These are phyloP conservation scores for Colius striatus DNA, from an alignment of 2,113 vertebrate genomes.

Conservation along the genomic window DNA sequence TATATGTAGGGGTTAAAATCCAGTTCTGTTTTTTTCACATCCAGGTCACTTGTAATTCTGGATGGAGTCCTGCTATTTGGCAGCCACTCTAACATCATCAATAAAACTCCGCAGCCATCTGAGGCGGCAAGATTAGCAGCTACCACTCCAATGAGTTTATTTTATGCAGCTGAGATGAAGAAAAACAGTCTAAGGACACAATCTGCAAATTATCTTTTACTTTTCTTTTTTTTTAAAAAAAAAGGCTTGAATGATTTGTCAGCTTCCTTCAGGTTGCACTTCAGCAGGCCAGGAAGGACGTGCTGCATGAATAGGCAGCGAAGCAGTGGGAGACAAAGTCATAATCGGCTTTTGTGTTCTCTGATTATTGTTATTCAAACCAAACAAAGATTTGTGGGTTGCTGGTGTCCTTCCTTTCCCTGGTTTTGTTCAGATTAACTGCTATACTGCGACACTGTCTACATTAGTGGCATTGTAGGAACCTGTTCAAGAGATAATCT, in stretches of 20 bases:
- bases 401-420: constrained; percentile 23
- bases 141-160: not conserved
- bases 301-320: not conserved
- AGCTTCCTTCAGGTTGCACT: constrained; percentile 12
- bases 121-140: constrained; percentile 12
- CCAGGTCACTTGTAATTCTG: not conserved
- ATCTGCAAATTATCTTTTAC: not conserved
- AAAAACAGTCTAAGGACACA: not conserved
- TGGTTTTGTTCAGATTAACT: not conserved
- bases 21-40: not conserved
- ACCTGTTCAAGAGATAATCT: constrained; percentile 37
- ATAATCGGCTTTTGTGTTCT: constrained; percentile 40
- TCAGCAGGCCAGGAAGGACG: not conserved
- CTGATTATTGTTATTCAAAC: constrained; percentile 51
- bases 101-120: constrained; percentile 10
- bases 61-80: not conserved
- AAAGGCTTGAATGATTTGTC: not conserved
- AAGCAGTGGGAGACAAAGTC: constrained; percentile 34
- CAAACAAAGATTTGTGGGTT: constrained; percentile 54
- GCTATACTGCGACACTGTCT: not conserved
- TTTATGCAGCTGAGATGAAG: constrained; percentile 8
- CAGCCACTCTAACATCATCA: constrained; percentile 13
- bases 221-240: not conserved
- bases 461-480: not conserved
- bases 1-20: not conserved